Base-by-base conservation (phyloP, 1,140 invertebrate species). In the Plutomurus gul region DNA sequence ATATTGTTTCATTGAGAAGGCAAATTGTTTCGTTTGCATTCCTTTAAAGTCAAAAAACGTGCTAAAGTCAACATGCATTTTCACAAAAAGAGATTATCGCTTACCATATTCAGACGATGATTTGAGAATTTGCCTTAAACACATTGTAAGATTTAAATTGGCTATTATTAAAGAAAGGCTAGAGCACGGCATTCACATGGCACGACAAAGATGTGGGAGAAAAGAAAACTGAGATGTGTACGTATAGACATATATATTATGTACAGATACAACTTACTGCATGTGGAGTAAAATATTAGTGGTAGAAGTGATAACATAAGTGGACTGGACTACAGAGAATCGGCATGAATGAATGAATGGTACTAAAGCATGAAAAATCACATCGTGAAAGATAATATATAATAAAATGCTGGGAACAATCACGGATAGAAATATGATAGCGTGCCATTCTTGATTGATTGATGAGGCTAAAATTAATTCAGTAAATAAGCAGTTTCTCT, bases 381-480 rank as follows among this genome's bases (percentile, higher is more conserved):
- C 56, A 65, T 65, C 56, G 36, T 65, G 56, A 33, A 65, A 65
- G 30, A 27, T 65, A 65, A 65, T 65, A 65, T 30, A 33, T 65
- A 65, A 65, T 65, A 65, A 30, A 65, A 43, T 43, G n/a, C 56
- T 65, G 43, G 36, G 46, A 46, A 20, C 40, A 79, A 74, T 65
- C 30, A 65, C 36, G 56, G 56, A 65, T 33, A 33, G 27, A 30
- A 65, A 30, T 65, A 33, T 39, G 77, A 80, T 77, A 49, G 75
- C 71, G 70, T 81, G 79, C 75, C 70, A 65, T 65, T 27, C 27
- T 74, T 81, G 79, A 81, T 81, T 81, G 79, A 81, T 81, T 81
- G 79, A 81, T 81, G 76, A 81, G 79, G 70, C 76, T 77, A 81
- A 81, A 81, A 81, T 81, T 77, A 81, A 81, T 81, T 77, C 79